Evolutionary conservation across 2,797 vertebrate species (phyloP), one percentile per base, ranked within the genome.

Genomic region (Carapus acus): DNA sequence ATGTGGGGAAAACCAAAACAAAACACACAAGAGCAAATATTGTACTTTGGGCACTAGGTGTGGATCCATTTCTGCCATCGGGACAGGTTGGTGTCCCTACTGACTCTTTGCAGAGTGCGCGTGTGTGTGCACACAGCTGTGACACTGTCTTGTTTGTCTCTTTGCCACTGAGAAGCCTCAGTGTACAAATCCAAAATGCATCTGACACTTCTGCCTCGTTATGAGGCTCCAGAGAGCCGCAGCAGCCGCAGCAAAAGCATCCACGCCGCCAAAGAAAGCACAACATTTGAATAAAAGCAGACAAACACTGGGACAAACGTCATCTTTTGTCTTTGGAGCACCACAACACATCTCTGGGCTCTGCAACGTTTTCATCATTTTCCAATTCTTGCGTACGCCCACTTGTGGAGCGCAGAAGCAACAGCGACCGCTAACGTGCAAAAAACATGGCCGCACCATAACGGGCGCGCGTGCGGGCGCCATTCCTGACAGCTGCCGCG

Each of bases 181-280:
- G 63, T 9, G 12, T 33, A 7, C 51, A 50, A 62, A 74, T 54
- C 41, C 58, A 48, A 67, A 64, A 43, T 43, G 20, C 42, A 47
- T 20, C 19, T 52, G 67, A 61, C 63, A 64, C 53, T 58, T 27
- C 17, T 54, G 51, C 20, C 36, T 62, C 16, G 3, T 69, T 59
- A 69, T 34, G 17, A 33, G 31, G 52, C 31, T 64, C 54, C 42
- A 37, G 47, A 54, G 67, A 58, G 43, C 41, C 49, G n/a, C n/a
- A n/a, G n/a, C n/a, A n/a, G n/a, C 33, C 23, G 34, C 40, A 67
- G 36, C 40, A 49, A 56, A 48, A 43, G 43, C 8, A 24, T 65
- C 51, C 36, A 66, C 58, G 65, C 33, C 61, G 59, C 16, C 37
- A 54, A 49, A 49, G 60, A 42, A 61, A 47, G 43, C 24, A 42